Evolutionary conservation across 2,888 invertebrate genomes (phyloP), one percentile per base, ranked within the genome.

Genomic region (Pelosia muscerda): DNA sequence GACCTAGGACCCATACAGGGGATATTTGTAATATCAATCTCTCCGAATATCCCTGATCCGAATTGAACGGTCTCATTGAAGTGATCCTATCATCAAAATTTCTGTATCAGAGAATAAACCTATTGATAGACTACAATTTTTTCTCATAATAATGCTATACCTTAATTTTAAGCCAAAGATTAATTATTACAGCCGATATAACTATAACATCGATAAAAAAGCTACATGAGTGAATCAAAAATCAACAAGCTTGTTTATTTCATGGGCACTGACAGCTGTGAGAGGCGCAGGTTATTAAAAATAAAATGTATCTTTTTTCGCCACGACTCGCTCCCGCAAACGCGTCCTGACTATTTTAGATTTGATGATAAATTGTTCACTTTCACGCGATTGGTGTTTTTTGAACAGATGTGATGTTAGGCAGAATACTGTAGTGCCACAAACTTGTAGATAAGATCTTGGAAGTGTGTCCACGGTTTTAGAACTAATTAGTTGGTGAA

Each of bases 251-350:
- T 55, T 66, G 57, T 72, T 65, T 68, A 56, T 61, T 55, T 26
- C 38, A 59, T 60, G 59, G 56, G 53, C 60, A 63, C 42, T 34
- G 53, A 25, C 79, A 80, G 79, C 71, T 80, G 80, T 61, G 71
- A 70, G 57, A 64, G 67, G 69, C 69, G 67, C 74, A 68, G 82
- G 85, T 87, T 86, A 88, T 89, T 85, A 86, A 84, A 70, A 88
- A 88, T 86, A 86, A 88, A 90, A 85, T 79, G 81, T 83, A 81
- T 86, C 83, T 89, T 86, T 91, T 91, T 90, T 88, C 86, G 91
- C 91, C 85, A 88, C 88, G 86, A 81, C 77, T 70, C 83, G 75
- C 92, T 92, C 92, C 92, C 92, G 92, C 92, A 86, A 88, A 87
- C 91, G 84, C 75, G 79, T 76, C 77, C 81, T 83, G 82, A 88